Base-by-base conservation (phyloP, 2,113 vertebrate species). In the Columba livia region DNA sequence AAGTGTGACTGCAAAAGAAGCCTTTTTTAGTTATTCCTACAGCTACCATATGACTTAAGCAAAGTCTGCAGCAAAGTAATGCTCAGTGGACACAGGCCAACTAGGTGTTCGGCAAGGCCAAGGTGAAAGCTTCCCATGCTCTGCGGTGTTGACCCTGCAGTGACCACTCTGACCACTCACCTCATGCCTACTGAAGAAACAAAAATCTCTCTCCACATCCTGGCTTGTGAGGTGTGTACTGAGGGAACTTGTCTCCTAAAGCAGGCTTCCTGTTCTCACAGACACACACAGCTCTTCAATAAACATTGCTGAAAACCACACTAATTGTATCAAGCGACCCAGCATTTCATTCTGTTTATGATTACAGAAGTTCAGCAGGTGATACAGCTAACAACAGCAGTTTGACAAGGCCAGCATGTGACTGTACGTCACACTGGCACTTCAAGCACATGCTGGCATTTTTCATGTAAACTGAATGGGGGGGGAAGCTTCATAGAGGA, bases 31-130 rank as follows among this genome's bases (percentile, higher is more conserved):
- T 77, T 79, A 16, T 65, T 84, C 61, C 48, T 79, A 29, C 28
- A 0, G 0, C n/a, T 61, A 24, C n/a, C 11, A 3, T n/a, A 15
- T 1, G 4, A 66, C 53, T 56, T 51, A 19, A 56, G 47, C 54
- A 51, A 83, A 90, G 44, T 5, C 6, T 21, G 5, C 48, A 18
- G 64, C 38, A 69, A 78, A 8, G 11, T 14, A 40, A 42, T 6
- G 24, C 48, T 80, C n/a, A 25, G 36, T 29, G 57, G 65, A 89
- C 65, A 42, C 4, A 19, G 84, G 50, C 9, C 56, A 67, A 48
- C 11, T 28, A 17, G 9, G 12, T 40, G 12, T 50, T 74, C 13
- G 28, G 3, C 36, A 40, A 83, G 56, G 64, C 24, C 3, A 3
- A 84, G 53, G 10, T 10, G 17, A 73, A 89, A 82, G 26, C 10